Evolutionary conservation across 2,888 invertebrate genomes (phyloP).

Genomic region (Blera fallax): DNA sequence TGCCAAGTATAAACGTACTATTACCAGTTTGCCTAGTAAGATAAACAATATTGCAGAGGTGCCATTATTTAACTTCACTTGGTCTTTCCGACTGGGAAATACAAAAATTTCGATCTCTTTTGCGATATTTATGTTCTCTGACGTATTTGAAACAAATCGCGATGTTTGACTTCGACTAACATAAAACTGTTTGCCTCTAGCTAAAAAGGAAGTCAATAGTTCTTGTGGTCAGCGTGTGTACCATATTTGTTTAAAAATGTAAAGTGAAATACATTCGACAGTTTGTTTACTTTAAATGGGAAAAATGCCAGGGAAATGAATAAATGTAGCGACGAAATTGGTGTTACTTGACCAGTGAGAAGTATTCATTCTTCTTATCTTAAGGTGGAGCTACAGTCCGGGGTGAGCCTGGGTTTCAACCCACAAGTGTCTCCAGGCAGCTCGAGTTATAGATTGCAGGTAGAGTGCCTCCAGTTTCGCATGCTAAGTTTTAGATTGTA

Average conservation of each 20-base stretch:
- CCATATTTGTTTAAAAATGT: neutral
- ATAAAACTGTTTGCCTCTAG: neutral
- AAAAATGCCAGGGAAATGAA: neutral
- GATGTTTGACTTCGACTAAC: neutral
- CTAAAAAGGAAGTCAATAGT: neutral
- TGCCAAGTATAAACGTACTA: neutral
- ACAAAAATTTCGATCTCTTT: neutral
- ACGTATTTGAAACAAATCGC: neutral
- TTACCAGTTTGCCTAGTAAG: neutral
- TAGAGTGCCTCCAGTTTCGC: too few species aligned
- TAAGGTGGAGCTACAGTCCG: too few species aligned
- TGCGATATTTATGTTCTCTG: neutral
- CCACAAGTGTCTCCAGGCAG: too few species aligned
- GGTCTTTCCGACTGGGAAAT: neutral
- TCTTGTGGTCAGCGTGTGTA: neutral
- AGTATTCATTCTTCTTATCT: too few species aligned
- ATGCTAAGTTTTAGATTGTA: too few species aligned
- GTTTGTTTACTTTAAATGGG: neutral
- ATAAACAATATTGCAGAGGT: neutral
- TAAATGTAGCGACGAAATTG: neutral
- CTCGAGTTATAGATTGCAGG: too few species aligned
- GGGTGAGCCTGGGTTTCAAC: too few species aligned
- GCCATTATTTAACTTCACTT: neutral
- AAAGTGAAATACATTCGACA: neutral
- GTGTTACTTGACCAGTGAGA: too few species aligned